Evolutionary conservation across 2,797 vertebrate species (phyloP).

Genomic region (Scyliorhinus canicula): DNA sequence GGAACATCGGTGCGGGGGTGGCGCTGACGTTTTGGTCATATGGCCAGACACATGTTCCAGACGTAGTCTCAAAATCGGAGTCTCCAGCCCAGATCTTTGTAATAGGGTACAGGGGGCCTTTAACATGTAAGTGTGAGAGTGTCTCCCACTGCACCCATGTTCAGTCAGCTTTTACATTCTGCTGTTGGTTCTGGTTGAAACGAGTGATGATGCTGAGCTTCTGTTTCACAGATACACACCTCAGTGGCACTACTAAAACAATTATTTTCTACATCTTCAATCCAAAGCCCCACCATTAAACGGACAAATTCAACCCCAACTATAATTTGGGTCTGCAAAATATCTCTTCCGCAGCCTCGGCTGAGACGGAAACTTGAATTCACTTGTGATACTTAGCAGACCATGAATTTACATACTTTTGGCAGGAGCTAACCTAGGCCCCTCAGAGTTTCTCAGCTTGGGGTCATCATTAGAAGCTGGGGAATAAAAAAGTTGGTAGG

Average conservation of each 20-base stretch:
- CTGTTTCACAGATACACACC: neutral
- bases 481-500: neutral
- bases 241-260: neutral
- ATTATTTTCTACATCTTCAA: neutral
- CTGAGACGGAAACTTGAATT: constrained; percentile 18
- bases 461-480: neutral
- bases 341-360: no score
- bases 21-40: no score
- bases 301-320: no score
- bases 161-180: neutral
- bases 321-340: neutral
- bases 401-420: neutral
- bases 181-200: neutral
- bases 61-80: no score
- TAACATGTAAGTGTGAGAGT: neutral
- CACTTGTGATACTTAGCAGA: neutral
- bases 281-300: neutral
- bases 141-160: neutral
- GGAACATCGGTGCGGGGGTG: no score
- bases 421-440: neutral
- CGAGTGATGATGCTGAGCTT: neutral
- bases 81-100: no score
- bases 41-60: no score
- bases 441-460: neutral
- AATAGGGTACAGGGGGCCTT: neutral